A percentile compares a stretch with the other conserved stretches of the same genome.
Evolutionary conservation across 2,888 invertebrate species (phyloP).

Genomic region (Homarus gammarus): DNA sequence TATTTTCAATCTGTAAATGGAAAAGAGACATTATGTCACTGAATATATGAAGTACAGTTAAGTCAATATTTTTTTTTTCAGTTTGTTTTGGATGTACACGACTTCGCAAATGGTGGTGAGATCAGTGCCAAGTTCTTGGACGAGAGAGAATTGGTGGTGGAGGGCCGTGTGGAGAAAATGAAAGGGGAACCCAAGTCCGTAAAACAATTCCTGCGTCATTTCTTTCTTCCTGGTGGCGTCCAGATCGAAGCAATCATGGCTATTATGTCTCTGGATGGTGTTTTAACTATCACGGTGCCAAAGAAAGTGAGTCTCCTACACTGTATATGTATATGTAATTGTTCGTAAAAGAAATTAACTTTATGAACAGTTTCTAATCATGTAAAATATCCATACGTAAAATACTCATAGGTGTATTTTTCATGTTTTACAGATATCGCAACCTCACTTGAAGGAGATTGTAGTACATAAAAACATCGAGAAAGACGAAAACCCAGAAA

Average conservation of each 20-base stretch:
- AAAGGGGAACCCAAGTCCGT: background rate
- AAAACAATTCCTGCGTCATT: constrained; percentile 22
- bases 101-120: constrained; percentile 33
- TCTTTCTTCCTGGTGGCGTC: constrained; percentile 36
- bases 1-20: no score
- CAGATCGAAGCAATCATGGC: constrained; percentile 49
- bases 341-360: no score
- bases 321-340: no score
- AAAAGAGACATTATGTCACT: no score
- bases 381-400: no score
- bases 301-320: constrained; percentile 1
- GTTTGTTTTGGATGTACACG: constrained; percentile 52
- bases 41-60: background rate
- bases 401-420: background rate
- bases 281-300: constrained; percentile 54
- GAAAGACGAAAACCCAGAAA: background rate
- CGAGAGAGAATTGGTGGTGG: constrained; percentile 49
- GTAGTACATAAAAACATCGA: background rate
- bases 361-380: no score
- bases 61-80: background rate
- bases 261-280: constrained; percentile 56
- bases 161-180: constrained; percentile 11
- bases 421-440: background rate
- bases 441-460: background rate
- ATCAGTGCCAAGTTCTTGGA: constrained; percentile 36